Conservation (phyloP, 1,140 invertebrate genomes). For the Meloidogyne floridensis region DNA sequence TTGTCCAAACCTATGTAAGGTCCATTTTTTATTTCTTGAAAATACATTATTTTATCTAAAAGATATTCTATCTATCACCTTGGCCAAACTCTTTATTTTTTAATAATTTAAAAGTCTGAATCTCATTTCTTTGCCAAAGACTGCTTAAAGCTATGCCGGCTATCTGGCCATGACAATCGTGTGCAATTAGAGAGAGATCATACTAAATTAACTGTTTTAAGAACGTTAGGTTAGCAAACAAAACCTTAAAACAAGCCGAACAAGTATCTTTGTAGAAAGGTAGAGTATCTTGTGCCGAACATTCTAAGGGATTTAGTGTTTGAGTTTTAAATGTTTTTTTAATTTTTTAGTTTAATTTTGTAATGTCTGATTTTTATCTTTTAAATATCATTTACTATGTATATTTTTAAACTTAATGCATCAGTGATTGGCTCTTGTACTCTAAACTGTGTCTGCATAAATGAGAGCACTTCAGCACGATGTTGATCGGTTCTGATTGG, state of each 20-base stretch:
- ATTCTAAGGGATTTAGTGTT: not conserved
- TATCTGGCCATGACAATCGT: not conserved
- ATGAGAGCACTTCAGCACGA: not conserved
- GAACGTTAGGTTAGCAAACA: no score
- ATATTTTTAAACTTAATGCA: conserved; percentile 4
- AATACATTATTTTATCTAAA: not conserved
- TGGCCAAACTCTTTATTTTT: not conserved
- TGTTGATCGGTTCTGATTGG: not conserved
- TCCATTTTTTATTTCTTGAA: conserved; percentile 12
- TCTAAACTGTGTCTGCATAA: conserved; percentile 25
- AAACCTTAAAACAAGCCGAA: conserved; percentile 19
- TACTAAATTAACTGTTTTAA: not conserved
- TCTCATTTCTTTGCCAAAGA: conserved; percentile 1
- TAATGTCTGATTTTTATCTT: not conserved
- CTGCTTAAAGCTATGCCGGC: conserved; percentile 13
- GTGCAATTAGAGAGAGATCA: conserved; percentile 22
- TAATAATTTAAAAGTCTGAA: not conserved
- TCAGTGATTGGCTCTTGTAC: conserved; percentile 23
- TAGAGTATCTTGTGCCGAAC: conserved; percentile 17
- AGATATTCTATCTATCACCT: not conserved
- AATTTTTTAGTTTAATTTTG: no score
- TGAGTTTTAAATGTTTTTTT: no score
- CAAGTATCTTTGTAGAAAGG: conserved; percentile 22
- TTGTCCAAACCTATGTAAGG: conserved; percentile 10
- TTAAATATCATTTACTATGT: not conserved